Conservation (phyloP, 2,888 invertebrate species). For the Tanaodytes sp. region DNA sequence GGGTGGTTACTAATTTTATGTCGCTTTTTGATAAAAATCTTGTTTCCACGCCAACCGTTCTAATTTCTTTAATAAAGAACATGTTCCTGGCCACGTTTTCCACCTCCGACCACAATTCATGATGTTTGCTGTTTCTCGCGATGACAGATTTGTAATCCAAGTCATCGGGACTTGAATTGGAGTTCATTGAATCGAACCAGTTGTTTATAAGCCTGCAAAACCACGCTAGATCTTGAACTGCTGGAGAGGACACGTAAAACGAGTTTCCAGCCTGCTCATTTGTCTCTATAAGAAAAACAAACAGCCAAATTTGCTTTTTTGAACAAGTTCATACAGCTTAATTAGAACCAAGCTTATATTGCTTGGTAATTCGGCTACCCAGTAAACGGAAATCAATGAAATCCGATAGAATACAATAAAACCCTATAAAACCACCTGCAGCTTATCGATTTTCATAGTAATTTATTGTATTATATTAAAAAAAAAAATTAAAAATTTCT, state of each 20-base stretch:
- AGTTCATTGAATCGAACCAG: constrained; percentile 1
- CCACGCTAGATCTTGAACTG: not conserved
- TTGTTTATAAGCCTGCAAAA: not conserved
- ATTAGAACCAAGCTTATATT: too few relatives aligned
- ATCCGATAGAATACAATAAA: too few relatives aligned
- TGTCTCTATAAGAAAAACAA: not conserved
- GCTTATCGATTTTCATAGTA: too few relatives aligned
- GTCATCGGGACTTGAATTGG: not conserved
- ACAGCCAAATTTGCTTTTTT: too few relatives aligned
- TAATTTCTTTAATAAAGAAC: not conserved
- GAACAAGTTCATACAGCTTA: too few relatives aligned
- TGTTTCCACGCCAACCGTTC: not conserved
- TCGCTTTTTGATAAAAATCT: not conserved
- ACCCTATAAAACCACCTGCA: too few relatives aligned
- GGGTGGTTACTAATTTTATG: not conserved
- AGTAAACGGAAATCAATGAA: too few relatives aligned
- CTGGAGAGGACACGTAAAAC: not conserved
- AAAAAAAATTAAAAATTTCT: too few relatives aligned
- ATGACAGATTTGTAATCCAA: not conserved
- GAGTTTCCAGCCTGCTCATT: not conserved
- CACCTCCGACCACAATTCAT: not conserved
- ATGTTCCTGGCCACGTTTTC: not conserved
- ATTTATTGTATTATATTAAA: too few relatives aligned
- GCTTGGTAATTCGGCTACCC: too few relatives aligned
- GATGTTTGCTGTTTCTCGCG: not conserved